These are phyloP conservation scores for Syrmaticus mikado DNA, from an alignment of 2,113 vertebrate species.

Conservation along the genomic window DNA sequence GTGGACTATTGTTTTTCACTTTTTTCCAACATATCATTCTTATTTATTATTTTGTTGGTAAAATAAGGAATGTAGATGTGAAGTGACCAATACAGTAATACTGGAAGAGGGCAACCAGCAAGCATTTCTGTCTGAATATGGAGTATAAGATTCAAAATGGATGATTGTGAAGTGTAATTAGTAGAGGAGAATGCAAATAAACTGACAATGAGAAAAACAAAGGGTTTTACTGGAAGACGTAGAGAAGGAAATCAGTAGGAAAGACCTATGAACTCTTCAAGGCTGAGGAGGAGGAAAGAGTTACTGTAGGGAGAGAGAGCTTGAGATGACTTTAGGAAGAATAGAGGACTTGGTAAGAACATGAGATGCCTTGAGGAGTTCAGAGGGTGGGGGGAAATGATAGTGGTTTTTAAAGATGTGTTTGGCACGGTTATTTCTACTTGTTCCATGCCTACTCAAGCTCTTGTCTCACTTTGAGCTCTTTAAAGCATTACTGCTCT, in stretches of 20 bases:
- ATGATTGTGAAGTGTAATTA: not conserved
- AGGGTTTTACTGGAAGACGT: accelerated
- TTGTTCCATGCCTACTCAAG: not conserved
- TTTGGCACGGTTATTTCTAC: not conserved
- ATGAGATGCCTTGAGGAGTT: not conserved
- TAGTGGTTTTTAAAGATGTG: accelerated
- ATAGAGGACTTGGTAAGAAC: not conserved
- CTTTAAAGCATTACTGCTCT: not conserved
- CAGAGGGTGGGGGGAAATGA: not conserved
- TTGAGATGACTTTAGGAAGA: not conserved
- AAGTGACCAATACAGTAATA: not conserved
- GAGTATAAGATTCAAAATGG: not conserved
- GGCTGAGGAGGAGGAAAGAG: not conserved
- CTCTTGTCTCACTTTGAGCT: not conserved
- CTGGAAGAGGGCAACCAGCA: not conserved
- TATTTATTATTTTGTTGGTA: not conserved
- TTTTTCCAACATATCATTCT: accelerated
- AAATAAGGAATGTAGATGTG: not conserved
- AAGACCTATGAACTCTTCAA: not conserved
- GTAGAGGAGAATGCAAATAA: not conserved
- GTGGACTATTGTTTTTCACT: not conserved
- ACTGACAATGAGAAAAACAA: not conserved
- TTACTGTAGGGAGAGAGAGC: not conserved
- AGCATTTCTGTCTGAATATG: not conserved
- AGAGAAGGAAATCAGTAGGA: not conserved